A percentile compares a stretch with the other conserved stretches of the same genome.
phyloP scores from a whole-genome alignment of 2,113 vertebrate genomes.

The Gallinago paraguaiae region DNA sequence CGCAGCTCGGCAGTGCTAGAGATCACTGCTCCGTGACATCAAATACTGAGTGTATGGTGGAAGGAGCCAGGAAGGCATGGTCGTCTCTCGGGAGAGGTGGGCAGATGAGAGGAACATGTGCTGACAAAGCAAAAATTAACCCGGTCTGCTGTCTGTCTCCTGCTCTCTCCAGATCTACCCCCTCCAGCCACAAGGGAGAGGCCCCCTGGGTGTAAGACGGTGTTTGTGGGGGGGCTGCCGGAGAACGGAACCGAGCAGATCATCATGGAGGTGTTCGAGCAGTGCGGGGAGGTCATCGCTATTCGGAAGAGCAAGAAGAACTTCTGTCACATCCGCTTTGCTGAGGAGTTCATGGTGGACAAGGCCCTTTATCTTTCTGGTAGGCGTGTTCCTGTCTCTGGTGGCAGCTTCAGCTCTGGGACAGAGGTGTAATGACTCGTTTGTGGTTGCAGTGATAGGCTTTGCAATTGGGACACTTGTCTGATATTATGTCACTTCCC shows the following conservation, averaged over 20 bases:
- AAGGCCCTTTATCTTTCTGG: slow-evolving; percentile 94
- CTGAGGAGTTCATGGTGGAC: slow-evolving; percentile 92
- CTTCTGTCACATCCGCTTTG: slow-evolving; percentile 95
- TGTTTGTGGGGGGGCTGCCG: slow-evolving; percentile 94
- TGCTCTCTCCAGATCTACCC: slow-evolving; percentile 83
- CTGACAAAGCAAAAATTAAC: neutral
- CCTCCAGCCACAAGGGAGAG: slow-evolving; percentile 92
- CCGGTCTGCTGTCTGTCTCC: neutral
- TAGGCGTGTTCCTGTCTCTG: slow-evolving; percentile 50
- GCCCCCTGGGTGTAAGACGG: slow-evolving; percentile 94
- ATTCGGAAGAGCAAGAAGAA: slow-evolving; percentile 98
- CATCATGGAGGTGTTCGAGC: slow-evolving; percentile 94
- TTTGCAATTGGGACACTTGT: neutral
- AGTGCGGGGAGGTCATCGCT: slow-evolving; percentile 92
- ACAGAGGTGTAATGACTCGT: neutral
- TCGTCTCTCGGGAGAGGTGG: neutral
- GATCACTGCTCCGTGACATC: no score
- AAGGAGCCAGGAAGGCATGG: neutral
- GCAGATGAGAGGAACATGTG: neutral
- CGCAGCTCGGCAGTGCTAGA: neutral
- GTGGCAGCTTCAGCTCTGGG: neutral
- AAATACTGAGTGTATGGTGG: neutral
- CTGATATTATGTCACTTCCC: neutral
- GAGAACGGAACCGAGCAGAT: slow-evolving; percentile 91
- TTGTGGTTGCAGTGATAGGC: fast-evolving